Conservation (phyloP, 2,888 invertebrate species). For the Drosophila incognita region DNA sequence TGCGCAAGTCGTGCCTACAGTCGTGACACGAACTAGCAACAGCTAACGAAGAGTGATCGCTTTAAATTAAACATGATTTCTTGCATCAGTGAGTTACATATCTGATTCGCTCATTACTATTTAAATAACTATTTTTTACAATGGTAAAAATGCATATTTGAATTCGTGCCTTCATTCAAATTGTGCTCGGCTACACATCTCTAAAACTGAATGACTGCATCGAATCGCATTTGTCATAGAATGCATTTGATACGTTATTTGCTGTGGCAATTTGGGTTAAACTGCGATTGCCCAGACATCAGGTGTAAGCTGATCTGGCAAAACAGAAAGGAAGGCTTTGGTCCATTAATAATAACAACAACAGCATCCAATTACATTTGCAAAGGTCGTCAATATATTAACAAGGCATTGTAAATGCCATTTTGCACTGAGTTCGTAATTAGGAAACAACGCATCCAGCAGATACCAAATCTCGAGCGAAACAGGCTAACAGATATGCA, state of each 20-base stretch:
- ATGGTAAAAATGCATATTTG: not conserved
- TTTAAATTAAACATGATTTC: not conserved
- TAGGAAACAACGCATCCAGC: slow-evolving; percentile 61
- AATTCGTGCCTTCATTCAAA: not conserved
- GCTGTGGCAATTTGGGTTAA: slow-evolving; percentile 61
- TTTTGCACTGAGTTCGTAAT: slow-evolving; percentile 77
- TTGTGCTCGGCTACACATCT: slow-evolving; percentile 4
- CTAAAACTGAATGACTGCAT: slow-evolving; percentile 24
- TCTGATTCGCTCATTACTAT: not conserved
- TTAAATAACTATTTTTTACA: not conserved
- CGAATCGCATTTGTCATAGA: slow-evolving; percentile 40
- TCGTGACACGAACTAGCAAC: slow-evolving; percentile 24
- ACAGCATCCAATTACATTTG: slow-evolving; percentile 69
- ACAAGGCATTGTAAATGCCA: slow-evolving; percentile 63
- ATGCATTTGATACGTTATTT: slow-evolving; percentile 46
- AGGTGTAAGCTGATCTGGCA: slow-evolving; percentile 74
- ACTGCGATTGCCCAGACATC: slow-evolving; percentile 60
- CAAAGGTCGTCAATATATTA: slow-evolving; percentile 67
- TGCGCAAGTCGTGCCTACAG: slow-evolving; percentile 19
- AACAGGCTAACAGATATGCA: slow-evolving; percentile 20
- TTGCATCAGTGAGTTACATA: not conserved
- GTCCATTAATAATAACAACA: slow-evolving; percentile 24
- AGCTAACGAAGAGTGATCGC: not conserved
- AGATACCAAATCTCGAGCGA: slow-evolving; percentile 15
- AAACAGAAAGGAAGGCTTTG: slow-evolving; percentile 63